Evolutionary conservation across 2,888 invertebrate genomes (phyloP).

Genomic region (Phengaris arion): DNA sequence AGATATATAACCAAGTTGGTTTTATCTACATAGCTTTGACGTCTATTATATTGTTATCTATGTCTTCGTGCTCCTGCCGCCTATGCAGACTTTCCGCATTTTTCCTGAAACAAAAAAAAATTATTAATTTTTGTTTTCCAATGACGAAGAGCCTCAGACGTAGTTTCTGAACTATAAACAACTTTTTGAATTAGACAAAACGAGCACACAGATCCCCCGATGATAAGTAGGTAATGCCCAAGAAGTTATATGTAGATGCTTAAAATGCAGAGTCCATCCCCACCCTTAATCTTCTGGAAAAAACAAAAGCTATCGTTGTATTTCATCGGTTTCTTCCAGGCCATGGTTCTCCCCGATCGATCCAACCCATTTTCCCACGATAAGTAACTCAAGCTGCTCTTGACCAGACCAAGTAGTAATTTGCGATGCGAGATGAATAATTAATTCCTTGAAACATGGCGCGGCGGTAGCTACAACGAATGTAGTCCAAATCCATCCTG

Average conservation of each 20-base stretch:
- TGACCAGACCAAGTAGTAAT: not conserved
- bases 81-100: slow-evolving; percentile 70
- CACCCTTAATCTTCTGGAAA: no score
- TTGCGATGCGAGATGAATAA: not conserved
- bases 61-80: slow-evolving; percentile 54
- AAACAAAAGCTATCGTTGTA: not conserved
- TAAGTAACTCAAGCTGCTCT: not conserved
- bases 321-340: not conserved
- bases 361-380: not conserved
- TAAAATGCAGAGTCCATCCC: no score
- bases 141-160: no score
- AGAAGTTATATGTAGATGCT: no score
- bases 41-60: slow-evolving; percentile 62
- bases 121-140: no score
- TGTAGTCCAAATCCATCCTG: not conserved
- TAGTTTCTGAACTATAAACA: no score
- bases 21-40: slow-evolving; percentile 61
- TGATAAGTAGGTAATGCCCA: no score
- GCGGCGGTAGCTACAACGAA: not conserved
- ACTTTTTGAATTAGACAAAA: no score
- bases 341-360: not conserved
- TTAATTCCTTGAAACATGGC: not conserved
- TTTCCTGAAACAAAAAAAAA: slow-evolving; percentile 54
- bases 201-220: no score
- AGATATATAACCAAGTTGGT: not conserved